Percentiles rank a stretch among this genome's conserved stretches.
phyloP scores from a whole-genome alignment of 2,797 vertebrate species.

The Pogoniulus pusillus region DNA sequence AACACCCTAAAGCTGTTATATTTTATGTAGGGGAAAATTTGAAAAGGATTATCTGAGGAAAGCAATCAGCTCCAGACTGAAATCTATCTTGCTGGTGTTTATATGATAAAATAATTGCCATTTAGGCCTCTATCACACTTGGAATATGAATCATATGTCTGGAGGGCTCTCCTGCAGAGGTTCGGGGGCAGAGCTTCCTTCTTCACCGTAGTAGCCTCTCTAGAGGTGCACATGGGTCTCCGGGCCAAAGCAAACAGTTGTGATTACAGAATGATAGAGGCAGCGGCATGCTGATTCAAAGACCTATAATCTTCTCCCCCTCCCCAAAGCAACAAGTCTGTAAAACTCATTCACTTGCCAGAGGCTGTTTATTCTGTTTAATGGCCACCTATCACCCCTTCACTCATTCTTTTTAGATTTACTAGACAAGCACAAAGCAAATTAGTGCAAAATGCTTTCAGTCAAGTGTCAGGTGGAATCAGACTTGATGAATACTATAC shows the following conservation, averaged over 20 bases:
- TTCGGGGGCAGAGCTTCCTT: conserved; percentile 59
- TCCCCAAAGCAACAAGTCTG: conserved; percentile 67
- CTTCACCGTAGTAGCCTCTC: conserved; percentile 65
- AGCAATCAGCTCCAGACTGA: conserved; percentile 69
- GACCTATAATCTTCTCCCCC: conserved; percentile 65
- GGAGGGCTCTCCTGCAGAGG: conserved; percentile 44
- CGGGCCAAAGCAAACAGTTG: conserved; percentile 72
- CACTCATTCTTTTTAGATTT: conserved; percentile 76
- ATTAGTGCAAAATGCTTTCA: conserved; percentile 78
- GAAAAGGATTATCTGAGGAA: conserved; percentile 69
- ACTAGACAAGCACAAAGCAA: conserved; percentile 77
- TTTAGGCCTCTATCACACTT: conserved; percentile 71
- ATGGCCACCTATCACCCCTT: conserved; percentile 77
- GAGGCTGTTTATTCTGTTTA: conserved; percentile 80
- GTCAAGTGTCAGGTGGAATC: conserved; percentile 77
- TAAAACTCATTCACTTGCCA: conserved; percentile 68
- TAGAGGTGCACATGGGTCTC: conserved; percentile 65
- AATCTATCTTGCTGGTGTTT: conserved; percentile 73
- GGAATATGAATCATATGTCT: conserved; percentile 75
- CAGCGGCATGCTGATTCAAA: conserved; percentile 72
- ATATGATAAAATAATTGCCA: conserved; percentile 76
- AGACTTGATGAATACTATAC: conserved; percentile 59
- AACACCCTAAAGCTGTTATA: conserved; percentile 66
- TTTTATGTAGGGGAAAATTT: conserved; percentile 71
- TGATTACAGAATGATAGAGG: conserved; percentile 71